phyloP scores from a whole-genome alignment of 1,140 invertebrate genomes.

The Harlomillsia oculata region DNA sequence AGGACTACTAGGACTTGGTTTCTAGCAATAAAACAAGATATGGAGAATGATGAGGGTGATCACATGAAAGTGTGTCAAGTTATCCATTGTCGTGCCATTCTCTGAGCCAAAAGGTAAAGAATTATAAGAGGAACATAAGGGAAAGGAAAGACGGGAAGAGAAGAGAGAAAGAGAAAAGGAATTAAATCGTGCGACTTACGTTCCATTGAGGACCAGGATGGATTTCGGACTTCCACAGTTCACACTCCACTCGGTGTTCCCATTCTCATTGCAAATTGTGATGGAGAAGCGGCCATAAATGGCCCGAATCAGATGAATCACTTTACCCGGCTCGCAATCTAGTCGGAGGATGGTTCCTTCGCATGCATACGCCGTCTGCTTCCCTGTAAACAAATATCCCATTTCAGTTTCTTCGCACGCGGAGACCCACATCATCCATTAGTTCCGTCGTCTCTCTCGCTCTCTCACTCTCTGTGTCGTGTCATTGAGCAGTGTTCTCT shows the following conservation, averaged over 20 bases:
- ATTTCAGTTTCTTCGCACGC: too few species aligned
- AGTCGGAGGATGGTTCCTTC: constrained; percentile 81
- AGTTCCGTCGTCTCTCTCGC: too few species aligned
- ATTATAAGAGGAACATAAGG: neutral
- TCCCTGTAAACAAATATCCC: constrained; percentile 51
- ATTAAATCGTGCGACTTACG: constrained; percentile 38
- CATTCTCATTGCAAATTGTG: constrained; percentile 91
- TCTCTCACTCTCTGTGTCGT: too few species aligned
- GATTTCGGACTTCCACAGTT: constrained; percentile 59
- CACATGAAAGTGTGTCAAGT: too few species aligned
- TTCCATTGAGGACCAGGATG: constrained; percentile 42
- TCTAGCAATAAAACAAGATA: too few species aligned
- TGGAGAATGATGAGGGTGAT: too few species aligned
- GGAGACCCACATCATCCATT: too few species aligned
- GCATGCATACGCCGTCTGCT: constrained; percentile 85
- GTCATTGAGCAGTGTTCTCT: too few species aligned
- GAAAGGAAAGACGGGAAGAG: neutral
- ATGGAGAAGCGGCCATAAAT: constrained; percentile 94
- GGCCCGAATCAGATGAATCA: constrained; percentile 83
- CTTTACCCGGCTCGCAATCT: constrained; percentile 65
- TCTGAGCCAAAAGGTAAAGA: neutral
- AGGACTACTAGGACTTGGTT: too few species aligned
- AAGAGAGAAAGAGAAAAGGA: neutral
- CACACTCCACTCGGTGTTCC: constrained; percentile 92
- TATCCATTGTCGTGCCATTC: too few species aligned